Evolutionary conservation across 2,888 invertebrate genomes (phyloP).

Genomic region (Scaptomyza flava): DNA sequence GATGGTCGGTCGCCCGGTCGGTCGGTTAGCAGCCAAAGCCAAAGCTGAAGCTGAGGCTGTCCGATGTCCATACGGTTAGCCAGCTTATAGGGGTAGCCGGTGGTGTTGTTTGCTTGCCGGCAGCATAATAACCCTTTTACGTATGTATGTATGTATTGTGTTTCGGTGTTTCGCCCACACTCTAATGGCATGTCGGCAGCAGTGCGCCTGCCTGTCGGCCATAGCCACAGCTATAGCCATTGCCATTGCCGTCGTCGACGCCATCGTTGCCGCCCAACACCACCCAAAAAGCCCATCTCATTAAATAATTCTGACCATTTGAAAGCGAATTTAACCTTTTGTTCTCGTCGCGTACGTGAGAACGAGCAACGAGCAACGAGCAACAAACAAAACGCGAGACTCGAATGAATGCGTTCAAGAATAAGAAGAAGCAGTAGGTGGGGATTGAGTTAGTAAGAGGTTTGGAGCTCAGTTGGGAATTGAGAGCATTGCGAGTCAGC

Average conservation of each 20-base stretch:
- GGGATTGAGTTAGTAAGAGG: not conserved
- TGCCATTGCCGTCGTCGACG: constrained; percentile 50
- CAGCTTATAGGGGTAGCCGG: constrained; percentile 64
- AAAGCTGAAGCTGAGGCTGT: constrained; percentile 17
- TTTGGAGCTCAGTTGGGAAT: constrained; percentile 17
- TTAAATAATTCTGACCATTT: constrained; percentile 83
- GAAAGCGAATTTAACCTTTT: constrained; percentile 83
- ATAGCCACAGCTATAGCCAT: constrained; percentile 33
- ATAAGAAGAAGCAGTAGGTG: not conserved
- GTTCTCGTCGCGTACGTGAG: constrained; percentile 60
- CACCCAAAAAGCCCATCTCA: constrained; percentile 68
- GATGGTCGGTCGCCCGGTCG: constrained; percentile 64
- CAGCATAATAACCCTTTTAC: constrained; percentile 81
- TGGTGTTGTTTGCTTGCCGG: constrained; percentile 81
- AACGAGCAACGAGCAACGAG: constrained; percentile 18
- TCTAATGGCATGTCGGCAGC: constrained; percentile 40
- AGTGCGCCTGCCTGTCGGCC: constrained; percentile 78
- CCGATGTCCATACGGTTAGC: constrained; percentile 48
- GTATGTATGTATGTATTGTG: constrained; percentile 22
- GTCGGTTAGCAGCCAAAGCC: constrained; percentile 53
- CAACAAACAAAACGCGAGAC: not conserved
- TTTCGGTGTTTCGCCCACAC: constrained; percentile 66
- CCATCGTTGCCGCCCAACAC: constrained; percentile 35
- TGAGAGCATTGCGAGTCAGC: constrained; percentile 50
- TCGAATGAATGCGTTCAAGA: constrained; percentile 6